Evolutionary conservation across 2,113 vertebrate genomes (phyloP), one percentile per base, ranked within the genome.

Genomic region (Tor tambroides): DNA sequence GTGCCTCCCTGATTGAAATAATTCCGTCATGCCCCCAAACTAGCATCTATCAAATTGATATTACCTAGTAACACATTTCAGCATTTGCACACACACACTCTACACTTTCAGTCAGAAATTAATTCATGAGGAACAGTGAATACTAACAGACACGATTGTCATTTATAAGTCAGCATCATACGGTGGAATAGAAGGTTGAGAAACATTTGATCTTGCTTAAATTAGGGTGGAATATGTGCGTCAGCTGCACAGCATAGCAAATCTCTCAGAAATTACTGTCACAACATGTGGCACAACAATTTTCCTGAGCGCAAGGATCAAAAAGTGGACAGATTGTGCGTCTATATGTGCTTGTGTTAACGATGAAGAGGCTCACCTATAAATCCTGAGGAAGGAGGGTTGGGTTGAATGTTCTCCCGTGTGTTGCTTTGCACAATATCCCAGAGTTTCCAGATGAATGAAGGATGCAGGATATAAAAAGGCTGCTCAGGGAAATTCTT

Each of bases 391-490:
- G 97, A 97, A 19, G 97, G 96, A 21, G 97, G 97, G 86, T 97
- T 97, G 65, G 96, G 96, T 76, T 97, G 97, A 90, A 97, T 96
- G 88, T 95, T 94, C 91, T 97, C 96, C 86, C 93, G 91, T 10
- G 96, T 96, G 90, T 97, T 97, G 88, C 95, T 95, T 91, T 97
- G 96, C 88, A 97, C 95, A 81, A 97, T 93, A 88, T 97, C 96
- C 97, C 97, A 97, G 75, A 97, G 95, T 88, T 96, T 94, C 97
- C 97, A 97, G 90, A 97, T 95, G 89, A 96, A 97, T 51, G 94
- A 95, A 35, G 97, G 97, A 89, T 97, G 96, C 41, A 97, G 95
- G 88, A 97, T 96, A 86, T 97, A 97, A 92, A 97, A 96, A 0
- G 94, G 96, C 87, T 97, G 96, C 15, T 89, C 89, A 41, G 96